Evolutionary conservation across 2,797 vertebrate genomes (phyloP), one percentile per base, ranked within the genome.

Genomic region (Loris lydekkerianus): DNA sequence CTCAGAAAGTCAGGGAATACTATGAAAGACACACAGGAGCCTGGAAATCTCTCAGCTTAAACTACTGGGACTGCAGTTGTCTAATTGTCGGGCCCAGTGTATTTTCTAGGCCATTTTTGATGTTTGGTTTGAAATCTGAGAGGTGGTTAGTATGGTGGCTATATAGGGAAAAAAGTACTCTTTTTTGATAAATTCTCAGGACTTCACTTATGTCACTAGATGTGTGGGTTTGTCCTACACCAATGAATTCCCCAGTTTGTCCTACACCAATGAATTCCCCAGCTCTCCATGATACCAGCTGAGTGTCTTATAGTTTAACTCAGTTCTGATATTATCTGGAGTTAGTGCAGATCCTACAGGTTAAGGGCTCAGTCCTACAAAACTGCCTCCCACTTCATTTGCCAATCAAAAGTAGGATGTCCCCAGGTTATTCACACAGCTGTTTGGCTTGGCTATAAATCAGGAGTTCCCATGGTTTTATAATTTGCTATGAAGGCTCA

Each of bases 61-160:
- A 40, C 21, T 6, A 4, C 14, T 23, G 80, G 70, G 34, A n/a
- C 2, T 49, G 1, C 7, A 29, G 4, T n/a, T 87, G 73, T 46
- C 43, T 53, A 89, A 27, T 4, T 6, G 43, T 13, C 40, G 27
- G 34, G 40, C 58, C 34, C 37, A 2, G 3, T 53, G 13, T 76
- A 37, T 75, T 91, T 89, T 87, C 91, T 81, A 63, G 70, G 56
- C 34, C 61, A 43, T 80, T 91, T 91, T 37, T 92, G 63, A 72
- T 43, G 61, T 85, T 89, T 87, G 69, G 15, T 10, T 49, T 96
- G 58, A 10, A 20, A 78, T 69, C 29, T 78, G 61, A 77, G 37
- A 72, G 37, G 15, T 15, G 5, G 80, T 73, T 77, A 85, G 7
- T 18, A 37, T 75, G 27, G 20, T 77, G 58, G 27, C 29, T 34